phyloP scores from a whole-genome alignment of 2,888 invertebrate genomes.

The Habroteleia sp. region DNA sequence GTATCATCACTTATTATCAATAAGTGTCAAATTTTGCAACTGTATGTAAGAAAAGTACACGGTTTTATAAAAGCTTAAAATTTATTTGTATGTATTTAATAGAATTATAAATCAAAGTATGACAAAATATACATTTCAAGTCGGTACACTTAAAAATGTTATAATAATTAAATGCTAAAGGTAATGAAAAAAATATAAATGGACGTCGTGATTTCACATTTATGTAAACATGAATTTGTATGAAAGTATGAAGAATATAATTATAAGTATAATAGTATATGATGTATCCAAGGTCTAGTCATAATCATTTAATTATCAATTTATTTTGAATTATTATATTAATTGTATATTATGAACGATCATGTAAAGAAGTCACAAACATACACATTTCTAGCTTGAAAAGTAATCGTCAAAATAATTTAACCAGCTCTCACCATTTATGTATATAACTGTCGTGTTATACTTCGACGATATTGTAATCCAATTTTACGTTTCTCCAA shows the following conservation, averaged over 20 bases:
- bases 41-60: constrained; percentile 20
- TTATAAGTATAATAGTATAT: constrained; percentile 29
- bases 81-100: constrained; percentile 38
- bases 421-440: constrained; percentile 15
- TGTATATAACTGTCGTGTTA: constrained; percentile 26
- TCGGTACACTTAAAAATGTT: constrained; percentile 6
- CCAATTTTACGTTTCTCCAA: constrained; percentile 53
- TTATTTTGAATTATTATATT: constrained; percentile 29
- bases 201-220: constrained; percentile 10
- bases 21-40: constrained; percentile 3
- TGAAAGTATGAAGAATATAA: constrained; percentile 29
- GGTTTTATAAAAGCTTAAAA: constrained; percentile 32
- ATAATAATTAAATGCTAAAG: constrained; percentile 18
- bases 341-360: constrained; percentile 35
- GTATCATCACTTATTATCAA: background rate
- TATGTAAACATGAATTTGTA: constrained; percentile 17
- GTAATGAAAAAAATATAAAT: constrained; percentile 22
- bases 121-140: constrained; percentile 25
- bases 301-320: constrained; percentile 28
- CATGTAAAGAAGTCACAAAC: constrained; percentile 42
- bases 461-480: constrained; percentile 37
- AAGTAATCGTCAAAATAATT: constrained; percentile 34
- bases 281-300: constrained; percentile 24
- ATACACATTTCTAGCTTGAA: constrained; percentile 38
- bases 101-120: constrained; percentile 30